A percentile compares a stretch with the other conserved stretches of the same genome.
These are phyloP conservation scores for Pontoporia blainvillei DNA, from an alignment of 2,113 vertebrate genomes.

Conservation along the genomic window DNA sequence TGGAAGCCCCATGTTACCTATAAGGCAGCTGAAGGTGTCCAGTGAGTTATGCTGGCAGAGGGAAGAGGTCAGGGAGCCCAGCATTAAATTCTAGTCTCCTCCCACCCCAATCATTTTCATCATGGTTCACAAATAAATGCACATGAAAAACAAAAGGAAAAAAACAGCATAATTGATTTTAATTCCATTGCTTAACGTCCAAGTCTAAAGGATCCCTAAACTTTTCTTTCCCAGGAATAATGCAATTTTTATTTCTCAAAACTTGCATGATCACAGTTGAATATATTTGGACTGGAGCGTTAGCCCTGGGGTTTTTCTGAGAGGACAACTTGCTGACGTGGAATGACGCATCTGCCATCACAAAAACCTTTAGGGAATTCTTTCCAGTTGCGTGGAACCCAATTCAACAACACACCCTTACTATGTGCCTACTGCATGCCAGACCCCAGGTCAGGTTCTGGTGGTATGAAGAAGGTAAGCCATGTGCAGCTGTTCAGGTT, in stretches of 20 bases:
- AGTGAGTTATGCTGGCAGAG: neutral
- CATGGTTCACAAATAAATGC: neutral
- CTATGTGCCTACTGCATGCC: neutral
- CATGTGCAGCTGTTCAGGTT: neutral
- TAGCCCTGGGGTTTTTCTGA: neutral
- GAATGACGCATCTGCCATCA: neutral
- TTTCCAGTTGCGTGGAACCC: neutral
- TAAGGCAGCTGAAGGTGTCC: neutral
- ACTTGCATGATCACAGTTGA: neutral
- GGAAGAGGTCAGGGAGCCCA: neutral
- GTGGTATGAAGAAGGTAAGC: neutral
- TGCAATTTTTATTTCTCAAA: neutral
- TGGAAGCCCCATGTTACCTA: neutral
- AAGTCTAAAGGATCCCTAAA: neutral
- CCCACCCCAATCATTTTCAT: neutral
- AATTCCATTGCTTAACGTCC: neutral
- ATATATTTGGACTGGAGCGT: neutral
- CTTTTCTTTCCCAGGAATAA: neutral
- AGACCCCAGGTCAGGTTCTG: neutral
- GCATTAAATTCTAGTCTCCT: neutral
- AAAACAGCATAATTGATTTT: neutral
- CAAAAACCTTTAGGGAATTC: neutral
- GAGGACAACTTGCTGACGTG: neutral
- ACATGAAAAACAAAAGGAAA: neutral
- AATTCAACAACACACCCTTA: neutral